Percentiles rank a stretch among this genome's conserved stretches.
phyloP scores from a whole-genome alignment of 2,888 invertebrate genomes.

The Tachina grossa region DNA sequence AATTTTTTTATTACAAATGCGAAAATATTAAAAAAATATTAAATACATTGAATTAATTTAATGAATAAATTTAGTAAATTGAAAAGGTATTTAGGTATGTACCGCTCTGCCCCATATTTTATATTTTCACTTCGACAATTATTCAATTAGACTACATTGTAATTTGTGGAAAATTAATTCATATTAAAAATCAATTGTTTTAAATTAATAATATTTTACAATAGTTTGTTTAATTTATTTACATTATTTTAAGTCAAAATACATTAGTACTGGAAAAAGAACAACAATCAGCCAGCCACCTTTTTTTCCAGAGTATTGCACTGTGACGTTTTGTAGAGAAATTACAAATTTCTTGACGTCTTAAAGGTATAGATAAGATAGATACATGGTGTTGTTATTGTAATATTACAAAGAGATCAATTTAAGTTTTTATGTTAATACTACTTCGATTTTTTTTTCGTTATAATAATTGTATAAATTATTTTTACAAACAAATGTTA shows the following conservation, averaged over 20 bases:
- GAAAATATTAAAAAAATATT: slow-evolving; percentile 15
- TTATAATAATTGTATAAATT: slow-evolving; percentile 14
- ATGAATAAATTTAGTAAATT: slow-evolving; percentile 20
- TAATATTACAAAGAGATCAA: slow-evolving; percentile 74
- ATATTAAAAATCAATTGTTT: slow-evolving; percentile 36
- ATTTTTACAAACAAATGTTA: slow-evolving; percentile 13
- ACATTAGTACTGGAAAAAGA: slow-evolving; percentile 18
- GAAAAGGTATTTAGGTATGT: slow-evolving; percentile 42
- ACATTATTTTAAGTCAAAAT: slow-evolving; percentile 57
- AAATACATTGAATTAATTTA: slow-evolving; percentile 32
- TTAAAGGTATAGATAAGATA: slow-evolving; percentile 7
- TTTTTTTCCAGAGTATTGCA: slow-evolving; percentile 31
- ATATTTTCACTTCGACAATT: slow-evolving; percentile 17
- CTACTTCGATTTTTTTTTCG: slow-evolving; percentile 22
- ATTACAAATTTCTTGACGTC: not conserved
- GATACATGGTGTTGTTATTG: slow-evolving; percentile 39
- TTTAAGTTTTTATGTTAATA: slow-evolving; percentile 43
- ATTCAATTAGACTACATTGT: slow-evolving; percentile 12
- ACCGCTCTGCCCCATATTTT: slow-evolving; percentile 65
- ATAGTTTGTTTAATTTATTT: slow-evolving; percentile 66
- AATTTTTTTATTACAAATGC: slow-evolving; percentile 11
- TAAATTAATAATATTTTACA: slow-evolving; percentile 69
- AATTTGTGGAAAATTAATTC: not conserved
- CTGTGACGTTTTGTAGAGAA: slow-evolving; percentile 11
- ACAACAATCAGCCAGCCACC: not conserved